phyloP scores from a whole-genome alignment of 2,113 vertebrate species.

The Zosterops lateralis region DNA sequence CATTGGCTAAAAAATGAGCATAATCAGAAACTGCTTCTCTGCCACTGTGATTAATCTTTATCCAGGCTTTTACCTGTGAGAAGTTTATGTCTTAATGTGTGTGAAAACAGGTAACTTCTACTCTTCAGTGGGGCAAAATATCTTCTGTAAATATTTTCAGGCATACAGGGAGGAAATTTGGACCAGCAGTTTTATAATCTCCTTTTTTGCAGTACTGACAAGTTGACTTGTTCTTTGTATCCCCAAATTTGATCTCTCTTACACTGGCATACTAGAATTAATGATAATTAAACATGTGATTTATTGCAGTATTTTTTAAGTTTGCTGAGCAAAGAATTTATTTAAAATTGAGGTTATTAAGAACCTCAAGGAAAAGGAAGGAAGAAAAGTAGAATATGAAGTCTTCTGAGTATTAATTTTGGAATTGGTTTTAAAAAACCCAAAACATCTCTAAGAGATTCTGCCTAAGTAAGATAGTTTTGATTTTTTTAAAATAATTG shows the following conservation, averaged over 20 bases:
- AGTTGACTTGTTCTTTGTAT: not conserved
- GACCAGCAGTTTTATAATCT: not conserved
- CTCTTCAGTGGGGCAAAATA: not conserved
- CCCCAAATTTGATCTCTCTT: not conserved
- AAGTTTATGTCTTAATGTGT: not conserved
- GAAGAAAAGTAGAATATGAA: not conserved
- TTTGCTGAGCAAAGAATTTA: not conserved
- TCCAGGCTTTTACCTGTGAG: not conserved
- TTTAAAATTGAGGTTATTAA: not conserved
- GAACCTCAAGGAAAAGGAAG: not conserved
- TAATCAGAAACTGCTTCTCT: not conserved
- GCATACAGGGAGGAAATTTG: not conserved
- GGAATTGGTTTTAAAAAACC: not conserved
- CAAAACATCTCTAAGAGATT: not conserved
- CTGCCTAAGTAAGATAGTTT: not conserved
- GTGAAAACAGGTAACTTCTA: not conserved
- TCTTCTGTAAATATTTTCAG: not conserved
- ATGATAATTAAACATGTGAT: not conserved
- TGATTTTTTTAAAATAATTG: not conserved
- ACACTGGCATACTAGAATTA: not conserved
- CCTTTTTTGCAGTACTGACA: rapidly evolving
- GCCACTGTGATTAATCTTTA: not conserved
- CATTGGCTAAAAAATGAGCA: not conserved
- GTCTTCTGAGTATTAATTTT: not conserved
- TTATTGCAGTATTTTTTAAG: not conserved